Conservation (phyloP, 2,113 vertebrate genomes). For the Percopsis transmontana region DNA sequence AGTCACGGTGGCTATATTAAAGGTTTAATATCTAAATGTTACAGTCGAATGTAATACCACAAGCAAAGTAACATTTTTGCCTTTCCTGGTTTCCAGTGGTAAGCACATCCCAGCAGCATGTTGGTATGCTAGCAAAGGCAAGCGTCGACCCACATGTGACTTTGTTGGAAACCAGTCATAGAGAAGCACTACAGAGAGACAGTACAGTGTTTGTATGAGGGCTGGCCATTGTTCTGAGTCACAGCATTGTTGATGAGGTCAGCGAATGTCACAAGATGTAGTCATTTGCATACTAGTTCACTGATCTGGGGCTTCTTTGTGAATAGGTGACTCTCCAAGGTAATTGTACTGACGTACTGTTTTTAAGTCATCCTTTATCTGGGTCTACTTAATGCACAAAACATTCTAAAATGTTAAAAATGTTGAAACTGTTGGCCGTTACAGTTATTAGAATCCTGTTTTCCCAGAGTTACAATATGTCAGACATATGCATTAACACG, state of each 20-base stretch:
- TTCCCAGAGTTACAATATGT: slow-evolving; percentile 34
- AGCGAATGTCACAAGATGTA: slow-evolving; percentile 67
- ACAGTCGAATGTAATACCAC: too few species aligned
- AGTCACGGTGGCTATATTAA: too few species aligned
- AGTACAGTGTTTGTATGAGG: slow-evolving; percentile 40
- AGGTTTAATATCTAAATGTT: too few species aligned
- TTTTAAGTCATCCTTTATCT: not conserved
- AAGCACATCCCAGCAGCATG: not conserved
- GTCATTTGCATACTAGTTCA: slow-evolving; percentile 39
- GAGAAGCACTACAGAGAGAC: too few species aligned
- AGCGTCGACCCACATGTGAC: not conserved
- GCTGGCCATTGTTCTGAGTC: slow-evolving; percentile 61
- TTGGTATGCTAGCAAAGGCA: not conserved
- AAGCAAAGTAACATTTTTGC: not conserved
- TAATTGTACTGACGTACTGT: not conserved
- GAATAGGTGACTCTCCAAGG: not conserved
- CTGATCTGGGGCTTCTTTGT: slow-evolving; percentile 35
- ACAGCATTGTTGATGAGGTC: slow-evolving; percentile 64
- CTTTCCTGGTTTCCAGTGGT: not conserved
- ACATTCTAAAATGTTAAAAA: not conserved
- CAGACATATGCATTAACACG: slow-evolving; percentile 37
- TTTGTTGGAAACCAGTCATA: not conserved
- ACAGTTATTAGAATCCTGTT: slow-evolving; percentile 21
- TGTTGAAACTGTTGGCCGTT: slow-evolving; percentile 21
- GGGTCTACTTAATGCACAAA: not conserved